Evolutionary conservation across 2,797 vertebrate species (phyloP), one percentile per base, ranked within the genome.

Genomic region (Sphenodon punctatus): DNA sequence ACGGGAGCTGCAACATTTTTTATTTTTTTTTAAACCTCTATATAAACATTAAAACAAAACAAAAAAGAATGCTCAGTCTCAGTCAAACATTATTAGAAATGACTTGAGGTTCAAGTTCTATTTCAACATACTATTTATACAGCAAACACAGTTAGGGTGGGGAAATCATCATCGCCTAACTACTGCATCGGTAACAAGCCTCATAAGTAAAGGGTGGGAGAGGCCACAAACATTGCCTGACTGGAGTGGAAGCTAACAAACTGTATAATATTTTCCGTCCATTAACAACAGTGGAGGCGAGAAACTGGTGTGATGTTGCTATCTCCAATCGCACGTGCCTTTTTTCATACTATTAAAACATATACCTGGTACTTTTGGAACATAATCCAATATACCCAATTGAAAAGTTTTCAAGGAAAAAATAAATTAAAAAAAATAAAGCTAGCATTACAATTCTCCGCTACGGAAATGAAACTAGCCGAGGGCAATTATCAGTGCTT

Each of bases 51-150:
- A 85, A 86, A 78, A 66, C 48, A 67, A 12, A 80, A 34, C n/a
- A n/a, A n/a, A n/a, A n/a, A n/a, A 45, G 11, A 38, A 43, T 19
- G 25, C 79, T 63, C 46, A 38, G 39, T 84, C 75, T 69, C 51
- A 76, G 67, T 82, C 69, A 93, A 92, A 87, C 60, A 86, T 5
- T 72, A 67, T 53, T 51, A 84, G 64, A 83, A 87, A 73, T 51
- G 15, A 75, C 76, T 48, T 66, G 66, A 75, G 70, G 66, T 66
- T 85, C 82, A 70, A 70, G 60, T 79, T 71, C 75, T 60, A n/a
- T 42, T 72, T 71, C 67, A 30, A 70, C 66, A 60, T 51, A 64
- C 41, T 77, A 79, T 58, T 81, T 81, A 77, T 68, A 83, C 51
- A 36, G 68, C 60, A 70, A 87, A 72, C 23, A 67, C 25, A 75